Evolutionary conservation across 2,113 vertebrate genomes (phyloP).

Genomic region (Alligator sinensis): DNA sequence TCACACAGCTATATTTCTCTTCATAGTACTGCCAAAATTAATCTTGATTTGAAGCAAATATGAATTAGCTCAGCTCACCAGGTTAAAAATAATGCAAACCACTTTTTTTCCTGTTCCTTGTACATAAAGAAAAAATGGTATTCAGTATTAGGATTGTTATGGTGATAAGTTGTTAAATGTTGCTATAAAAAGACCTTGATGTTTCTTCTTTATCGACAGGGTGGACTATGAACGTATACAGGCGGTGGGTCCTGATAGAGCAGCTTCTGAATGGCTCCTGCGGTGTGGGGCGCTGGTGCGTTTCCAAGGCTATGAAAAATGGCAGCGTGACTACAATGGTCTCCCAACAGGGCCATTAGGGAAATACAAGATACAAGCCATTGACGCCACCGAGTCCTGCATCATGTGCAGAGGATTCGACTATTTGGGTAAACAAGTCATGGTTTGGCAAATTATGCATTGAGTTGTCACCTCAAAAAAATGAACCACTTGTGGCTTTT

Average conservation of each 20-base stretch:
- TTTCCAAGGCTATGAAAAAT: constrained; percentile 88
- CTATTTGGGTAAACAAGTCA: constrained; percentile 85
- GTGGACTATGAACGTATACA: constrained; percentile 93
- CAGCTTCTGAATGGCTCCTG: constrained; percentile 95
- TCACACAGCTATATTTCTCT: not conserved
- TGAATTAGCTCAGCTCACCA: not conserved
- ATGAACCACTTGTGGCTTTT: fast-evolving
- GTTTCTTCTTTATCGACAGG: constrained; percentile 70
- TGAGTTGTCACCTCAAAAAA: fast-evolving
- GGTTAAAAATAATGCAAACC: not conserved
- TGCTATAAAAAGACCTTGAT: fast-evolving
- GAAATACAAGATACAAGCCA: constrained; percentile 90
- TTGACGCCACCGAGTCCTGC: constrained; percentile 93
- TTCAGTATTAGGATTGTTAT: fast-evolving
- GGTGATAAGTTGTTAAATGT: not conserved
- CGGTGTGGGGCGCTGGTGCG: constrained; percentile 92
- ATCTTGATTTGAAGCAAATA: not conserved
- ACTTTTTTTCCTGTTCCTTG: no score
- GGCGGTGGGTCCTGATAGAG: constrained; percentile 89
- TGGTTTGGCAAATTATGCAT: fast-evolving
- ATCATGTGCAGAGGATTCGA: constrained; percentile 96
- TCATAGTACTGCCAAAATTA: not conserved
- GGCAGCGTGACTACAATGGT: constrained; percentile 93
- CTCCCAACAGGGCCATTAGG: constrained; percentile 88
- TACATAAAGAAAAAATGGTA: fast-evolving